A percentile compares a stretch with the other conserved stretches of the same genome.
Evolutionary conservation across 2,888 invertebrate genomes (phyloP).

Genomic region (Marasmarcha lunaedactyla): DNA sequence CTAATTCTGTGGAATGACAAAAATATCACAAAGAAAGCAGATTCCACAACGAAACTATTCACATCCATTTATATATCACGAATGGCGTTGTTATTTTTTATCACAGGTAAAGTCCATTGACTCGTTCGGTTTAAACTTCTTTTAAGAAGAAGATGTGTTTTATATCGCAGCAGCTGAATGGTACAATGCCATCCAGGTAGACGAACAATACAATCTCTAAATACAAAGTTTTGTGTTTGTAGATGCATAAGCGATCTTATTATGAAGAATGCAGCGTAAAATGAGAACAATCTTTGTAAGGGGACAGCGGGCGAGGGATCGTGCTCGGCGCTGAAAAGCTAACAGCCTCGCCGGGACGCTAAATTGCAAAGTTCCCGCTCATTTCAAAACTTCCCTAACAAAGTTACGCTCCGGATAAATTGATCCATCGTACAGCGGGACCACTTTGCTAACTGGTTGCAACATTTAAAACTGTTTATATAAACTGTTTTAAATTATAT

Average conservation of each 20-base stretch:
- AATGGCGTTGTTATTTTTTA: constrained; percentile 7
- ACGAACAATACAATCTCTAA: background rate
- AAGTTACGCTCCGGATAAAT: background rate
- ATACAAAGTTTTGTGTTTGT: background rate
- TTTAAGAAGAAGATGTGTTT: constrained; percentile 7
- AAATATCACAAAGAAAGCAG: too few species aligned
- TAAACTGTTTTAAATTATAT: background rate
- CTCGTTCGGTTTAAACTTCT: constrained; percentile 4
- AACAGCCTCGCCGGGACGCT: constrained; percentile 3
- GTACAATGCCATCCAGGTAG: background rate
- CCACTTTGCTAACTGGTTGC: background rate
- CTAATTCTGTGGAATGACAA: too few species aligned
- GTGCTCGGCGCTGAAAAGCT: too few species aligned
- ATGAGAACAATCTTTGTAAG: constrained; percentile 9
- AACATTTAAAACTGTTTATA: background rate
- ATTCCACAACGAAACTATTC: too few species aligned
- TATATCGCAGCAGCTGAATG: constrained; percentile 4
- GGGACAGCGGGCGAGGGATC: background rate
- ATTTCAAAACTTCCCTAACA: background rate
- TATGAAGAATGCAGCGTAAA: background rate
- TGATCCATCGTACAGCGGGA: background rate
- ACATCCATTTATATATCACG: constrained; percentile 6
- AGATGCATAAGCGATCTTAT: background rate
- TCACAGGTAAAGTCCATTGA: constrained; percentile 21
- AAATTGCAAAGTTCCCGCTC: constrained; percentile 14